Conservation (phyloP, 2,797 vertebrate genomes). For the Acrossocheilus fasciatus region DNA sequence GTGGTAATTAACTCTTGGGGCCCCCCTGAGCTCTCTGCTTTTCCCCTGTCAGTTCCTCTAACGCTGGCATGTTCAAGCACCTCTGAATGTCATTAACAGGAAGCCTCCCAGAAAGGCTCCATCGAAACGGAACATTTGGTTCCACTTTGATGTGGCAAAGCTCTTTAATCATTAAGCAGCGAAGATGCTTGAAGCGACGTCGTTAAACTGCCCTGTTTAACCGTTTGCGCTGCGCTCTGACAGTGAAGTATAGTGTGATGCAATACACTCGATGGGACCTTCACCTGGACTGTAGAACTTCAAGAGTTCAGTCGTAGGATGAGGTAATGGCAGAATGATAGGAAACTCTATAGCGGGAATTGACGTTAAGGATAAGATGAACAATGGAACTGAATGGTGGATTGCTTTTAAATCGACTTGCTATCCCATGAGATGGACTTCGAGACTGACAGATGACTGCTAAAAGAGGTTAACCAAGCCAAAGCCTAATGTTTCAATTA, state of each 20-base stretch:
- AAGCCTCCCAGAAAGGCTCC: constrained; percentile 71
- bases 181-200: constrained; percentile 61
- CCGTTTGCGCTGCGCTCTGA: constrained; percentile 59
- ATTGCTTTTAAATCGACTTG: constrained; percentile 31
- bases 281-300: constrained; percentile 24
- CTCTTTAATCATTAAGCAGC: constrained; percentile 79
- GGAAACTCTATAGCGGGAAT: background rate
- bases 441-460: constrained; percentile 50
- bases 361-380: background rate
- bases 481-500: constrained; percentile 48
- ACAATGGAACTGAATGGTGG: constrained; percentile 14
- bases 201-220: constrained; percentile 76
- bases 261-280: constrained; percentile 3
- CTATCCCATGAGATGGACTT: constrained; percentile 15
- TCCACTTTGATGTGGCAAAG: constrained; percentile 75
- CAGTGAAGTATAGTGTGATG: constrained; percentile 60
- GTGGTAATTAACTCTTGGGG: constrained; percentile 58
- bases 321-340: background rate
- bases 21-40: constrained; percentile 41
- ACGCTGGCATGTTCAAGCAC: constrained; percentile 57
- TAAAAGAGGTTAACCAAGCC: constrained; percentile 54
- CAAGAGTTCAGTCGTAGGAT: background rate
- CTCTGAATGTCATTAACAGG: constrained; percentile 71
- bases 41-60: constrained; percentile 33
- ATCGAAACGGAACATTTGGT: constrained; percentile 76